Conservation (phyloP, 2,113 vertebrate species). For the Monarcha castaneiventris region DNA sequence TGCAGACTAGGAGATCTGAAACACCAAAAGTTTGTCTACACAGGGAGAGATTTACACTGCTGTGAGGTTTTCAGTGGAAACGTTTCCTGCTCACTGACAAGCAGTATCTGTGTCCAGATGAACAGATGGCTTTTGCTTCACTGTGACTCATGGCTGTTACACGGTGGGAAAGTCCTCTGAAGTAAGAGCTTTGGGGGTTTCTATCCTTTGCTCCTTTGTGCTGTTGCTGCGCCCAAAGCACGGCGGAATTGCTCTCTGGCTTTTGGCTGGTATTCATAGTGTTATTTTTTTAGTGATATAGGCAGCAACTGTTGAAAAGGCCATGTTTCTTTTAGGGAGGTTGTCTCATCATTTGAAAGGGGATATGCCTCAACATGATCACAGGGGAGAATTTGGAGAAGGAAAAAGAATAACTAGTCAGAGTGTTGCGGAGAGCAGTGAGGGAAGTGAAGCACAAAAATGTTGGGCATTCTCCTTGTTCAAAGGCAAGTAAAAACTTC, state of each 20-base stretch:
- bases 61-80: constrained; percentile 9
- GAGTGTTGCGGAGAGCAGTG: not conserved
- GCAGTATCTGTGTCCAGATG: constrained; percentile 38
- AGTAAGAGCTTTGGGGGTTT: not conserved
- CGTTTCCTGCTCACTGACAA: constrained; percentile 21
- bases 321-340: not conserved
- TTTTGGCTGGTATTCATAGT: not conserved
- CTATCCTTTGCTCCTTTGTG: not conserved
- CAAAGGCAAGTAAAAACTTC: not conserved
- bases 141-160: constrained; percentile 24
- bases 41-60: not conserved
- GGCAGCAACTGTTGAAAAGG: constrained; percentile 14
- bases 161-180: constrained; percentile 33
- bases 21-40: not conserved
- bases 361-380: not conserved
- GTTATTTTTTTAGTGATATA: not conserved
- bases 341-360: not conserved
- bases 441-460: not conserved
- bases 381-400: not conserved
- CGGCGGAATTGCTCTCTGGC: not conserved
- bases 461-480: not conserved
- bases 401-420: not conserved
- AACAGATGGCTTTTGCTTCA: constrained; percentile 51
- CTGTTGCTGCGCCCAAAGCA: not conserved
- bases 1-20: not conserved